Evolutionary conservation across 2,113 vertebrate species (phyloP).

Genomic region (human): GRCh38 chr20:10969501-10970000

Average conservation of each 20-base stretch:
- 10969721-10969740: conserved; percentile 16
- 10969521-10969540: neutral
- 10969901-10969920: neutral
- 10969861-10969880: neutral
- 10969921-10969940: neutral
- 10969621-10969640: neutral
- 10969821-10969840: neutral
- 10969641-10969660: neutral
- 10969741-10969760: neutral
- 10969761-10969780: neutral
- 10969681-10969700: neutral
- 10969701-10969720: neutral
- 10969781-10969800: neutral
- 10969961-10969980: neutral
- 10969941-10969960: neutral
- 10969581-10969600: neutral
- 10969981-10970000: neutral
- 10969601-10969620: neutral
- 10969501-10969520: neutral
- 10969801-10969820: neutral
- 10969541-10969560: neutral
- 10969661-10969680: neutral
- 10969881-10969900: neutral
- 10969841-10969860: neutral
- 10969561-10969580: neutral